Conservation (phyloP, 2,888 invertebrate species). For the Operophtera brumata region DNA sequence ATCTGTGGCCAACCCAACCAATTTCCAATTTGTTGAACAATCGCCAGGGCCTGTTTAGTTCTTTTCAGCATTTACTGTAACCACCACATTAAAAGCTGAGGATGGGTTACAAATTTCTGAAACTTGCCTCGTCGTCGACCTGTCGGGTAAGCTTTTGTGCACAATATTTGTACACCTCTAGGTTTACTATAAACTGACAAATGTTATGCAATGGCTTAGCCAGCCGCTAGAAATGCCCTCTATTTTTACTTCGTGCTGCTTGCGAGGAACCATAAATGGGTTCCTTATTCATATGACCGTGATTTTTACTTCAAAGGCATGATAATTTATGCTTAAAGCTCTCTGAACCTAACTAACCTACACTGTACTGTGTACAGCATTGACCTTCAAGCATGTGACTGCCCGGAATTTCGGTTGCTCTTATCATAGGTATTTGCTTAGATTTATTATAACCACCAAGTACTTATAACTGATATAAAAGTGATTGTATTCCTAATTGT, state of each 20-base stretch:
- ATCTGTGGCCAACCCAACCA: too few relatives aligned
- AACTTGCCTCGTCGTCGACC: constrained; percentile 66
- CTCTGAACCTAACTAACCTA: constrained; percentile 25
- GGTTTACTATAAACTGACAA: constrained; percentile 37
- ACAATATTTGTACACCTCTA: constrained; percentile 9
- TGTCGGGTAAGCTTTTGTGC: constrained; percentile 58
- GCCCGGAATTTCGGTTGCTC: constrained; percentile 41
- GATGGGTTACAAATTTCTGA: constrained; percentile 73
- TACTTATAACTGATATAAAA: too few relatives aligned
- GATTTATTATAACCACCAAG: too few relatives aligned
- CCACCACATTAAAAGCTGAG: constrained; percentile 35
- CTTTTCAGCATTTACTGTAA: constrained; percentile 37
- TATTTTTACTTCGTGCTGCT: constrained; percentile 2
- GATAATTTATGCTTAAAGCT: not conserved
- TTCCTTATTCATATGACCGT: not conserved
- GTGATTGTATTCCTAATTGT: too few relatives aligned
- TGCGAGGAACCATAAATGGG: not conserved
- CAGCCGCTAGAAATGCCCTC: constrained; percentile 6
- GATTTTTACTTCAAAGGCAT: not conserved
- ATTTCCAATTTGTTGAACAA: constrained; percentile 17
- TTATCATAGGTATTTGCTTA: constrained; percentile 31
- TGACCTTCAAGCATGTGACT: constrained; percentile 76
- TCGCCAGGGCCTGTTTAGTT: constrained; percentile 53
- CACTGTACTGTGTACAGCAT: constrained; percentile 16
- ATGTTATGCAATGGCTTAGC: constrained; percentile 63